Conservation (phyloP, 2,113 vertebrate species). For the Papio anubis region DNA sequence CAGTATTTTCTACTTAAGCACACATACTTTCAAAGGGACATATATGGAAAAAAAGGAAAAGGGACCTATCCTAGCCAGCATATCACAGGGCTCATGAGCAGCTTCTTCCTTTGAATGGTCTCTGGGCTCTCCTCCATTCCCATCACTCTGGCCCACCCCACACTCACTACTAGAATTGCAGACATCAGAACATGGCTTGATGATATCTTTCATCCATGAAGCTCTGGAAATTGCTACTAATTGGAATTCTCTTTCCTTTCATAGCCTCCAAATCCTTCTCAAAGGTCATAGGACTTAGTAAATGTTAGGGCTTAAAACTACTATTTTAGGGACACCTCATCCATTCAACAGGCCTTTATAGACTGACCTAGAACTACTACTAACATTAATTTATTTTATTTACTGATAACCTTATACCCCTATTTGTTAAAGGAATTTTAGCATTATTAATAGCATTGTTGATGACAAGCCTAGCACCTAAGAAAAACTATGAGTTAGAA, state of each 20-base stretch:
- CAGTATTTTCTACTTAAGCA: not conserved
- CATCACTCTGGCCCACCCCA: not conserved
- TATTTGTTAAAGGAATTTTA: not conserved
- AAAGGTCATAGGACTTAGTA: not conserved
- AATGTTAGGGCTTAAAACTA: not conserved
- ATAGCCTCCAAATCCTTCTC: too few relatives aligned
- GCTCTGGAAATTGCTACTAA: not conserved
- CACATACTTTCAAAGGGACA: not conserved
- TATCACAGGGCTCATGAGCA: not conserved
- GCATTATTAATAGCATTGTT: not conserved
- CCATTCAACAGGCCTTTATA: not conserved
- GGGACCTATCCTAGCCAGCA: not conserved
- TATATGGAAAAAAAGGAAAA: not conserved
- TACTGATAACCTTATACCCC: not conserved
- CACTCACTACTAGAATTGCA: not conserved
- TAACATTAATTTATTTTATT: not conserved
- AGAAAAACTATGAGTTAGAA: not conserved
- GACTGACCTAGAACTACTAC: not conserved
- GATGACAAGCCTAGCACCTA: not conserved
- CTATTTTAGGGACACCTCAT: not conserved
- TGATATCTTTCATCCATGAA: not conserved
- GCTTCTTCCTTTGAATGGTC: not conserved
- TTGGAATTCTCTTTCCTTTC: not conserved
- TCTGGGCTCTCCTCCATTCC: too few relatives aligned
- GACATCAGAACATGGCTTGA: not conserved